Evolutionary conservation across 2,113 vertebrate species (phyloP).

Genomic region (Hyperoodon ampullatus): DNA sequence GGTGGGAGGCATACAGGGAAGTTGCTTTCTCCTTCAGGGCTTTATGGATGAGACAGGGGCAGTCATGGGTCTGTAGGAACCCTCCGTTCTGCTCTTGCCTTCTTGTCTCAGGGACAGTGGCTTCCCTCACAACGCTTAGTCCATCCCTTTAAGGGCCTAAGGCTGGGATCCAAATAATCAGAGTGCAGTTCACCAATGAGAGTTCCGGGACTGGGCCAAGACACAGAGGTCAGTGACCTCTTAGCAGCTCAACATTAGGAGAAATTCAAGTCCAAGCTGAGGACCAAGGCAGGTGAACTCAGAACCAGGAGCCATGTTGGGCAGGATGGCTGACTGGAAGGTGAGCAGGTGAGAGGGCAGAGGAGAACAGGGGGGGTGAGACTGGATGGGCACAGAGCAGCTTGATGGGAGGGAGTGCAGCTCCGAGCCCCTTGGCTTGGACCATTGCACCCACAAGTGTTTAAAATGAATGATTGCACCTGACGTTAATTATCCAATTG

Average conservation of each 20-base stretch:
- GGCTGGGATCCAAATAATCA: neutral
- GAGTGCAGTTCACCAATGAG: neutral
- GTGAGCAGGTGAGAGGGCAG: neutral
- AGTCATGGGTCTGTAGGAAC: neutral
- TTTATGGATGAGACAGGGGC: neutral
- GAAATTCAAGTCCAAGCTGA: neutral
- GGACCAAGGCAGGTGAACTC: neutral
- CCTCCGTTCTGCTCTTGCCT: neutral
- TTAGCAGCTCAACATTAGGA: neutral
- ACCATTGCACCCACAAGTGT: neutral
- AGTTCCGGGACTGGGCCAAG: neutral
- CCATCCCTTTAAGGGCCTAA: neutral
- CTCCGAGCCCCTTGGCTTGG: neutral
- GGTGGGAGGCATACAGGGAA: neutral
- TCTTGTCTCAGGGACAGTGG: neutral
- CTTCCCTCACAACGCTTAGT: neutral
- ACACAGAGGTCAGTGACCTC: neutral
- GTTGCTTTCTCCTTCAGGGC: neutral
- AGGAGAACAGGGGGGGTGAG: neutral
- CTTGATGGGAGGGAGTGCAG: neutral
- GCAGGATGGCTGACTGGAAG: neutral
- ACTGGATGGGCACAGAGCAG: neutral
- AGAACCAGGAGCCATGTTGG: neutral
- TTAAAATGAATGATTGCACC: neutral
- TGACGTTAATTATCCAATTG: neutral